Evolutionary conservation across 1,140 invertebrate genomes (phyloP).

Genomic region (Venustaconcha ellipsiformis): DNA sequence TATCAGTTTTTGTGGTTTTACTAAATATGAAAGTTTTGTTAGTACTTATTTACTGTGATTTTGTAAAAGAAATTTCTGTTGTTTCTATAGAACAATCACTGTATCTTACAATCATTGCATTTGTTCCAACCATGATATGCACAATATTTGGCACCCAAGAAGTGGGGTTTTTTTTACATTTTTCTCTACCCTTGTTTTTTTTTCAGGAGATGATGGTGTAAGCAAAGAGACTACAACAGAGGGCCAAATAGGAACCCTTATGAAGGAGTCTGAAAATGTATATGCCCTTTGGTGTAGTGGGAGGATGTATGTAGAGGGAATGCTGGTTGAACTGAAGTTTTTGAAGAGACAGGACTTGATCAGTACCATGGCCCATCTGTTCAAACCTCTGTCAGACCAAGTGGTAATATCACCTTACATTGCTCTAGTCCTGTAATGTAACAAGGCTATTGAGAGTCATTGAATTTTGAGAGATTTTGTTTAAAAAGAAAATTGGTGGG

Average conservation of each 20-base stretch:
- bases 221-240: constrained; percentile 76
- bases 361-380: constrained; percentile 85
- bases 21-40: no score
- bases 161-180: no score
- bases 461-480: no score
- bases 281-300: constrained; percentile 98
- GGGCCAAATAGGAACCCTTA: constrained; percentile 71
- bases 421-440: constrained; percentile 1
- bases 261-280: constrained; percentile 94
- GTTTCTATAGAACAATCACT: no score
- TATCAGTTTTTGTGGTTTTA: no score
- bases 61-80: no score
- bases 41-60: no score
- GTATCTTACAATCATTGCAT: no score
- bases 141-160: no score
- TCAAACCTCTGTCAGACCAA: constrained; percentile 88
- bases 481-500: no score
- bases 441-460: no score
- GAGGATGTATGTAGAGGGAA: constrained; percentile 92
- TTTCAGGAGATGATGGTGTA: constrained; percentile 79
- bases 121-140: no score
- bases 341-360: constrained; percentile 97
- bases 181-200: not conserved
- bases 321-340: constrained; percentile 95
- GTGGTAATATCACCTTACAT: constrained; percentile 69